Evolutionary conservation across 2,113 vertebrate genomes (phyloP), one percentile per base, ranked within the genome.

Genomic region (Phainopepla nitens): DNA sequence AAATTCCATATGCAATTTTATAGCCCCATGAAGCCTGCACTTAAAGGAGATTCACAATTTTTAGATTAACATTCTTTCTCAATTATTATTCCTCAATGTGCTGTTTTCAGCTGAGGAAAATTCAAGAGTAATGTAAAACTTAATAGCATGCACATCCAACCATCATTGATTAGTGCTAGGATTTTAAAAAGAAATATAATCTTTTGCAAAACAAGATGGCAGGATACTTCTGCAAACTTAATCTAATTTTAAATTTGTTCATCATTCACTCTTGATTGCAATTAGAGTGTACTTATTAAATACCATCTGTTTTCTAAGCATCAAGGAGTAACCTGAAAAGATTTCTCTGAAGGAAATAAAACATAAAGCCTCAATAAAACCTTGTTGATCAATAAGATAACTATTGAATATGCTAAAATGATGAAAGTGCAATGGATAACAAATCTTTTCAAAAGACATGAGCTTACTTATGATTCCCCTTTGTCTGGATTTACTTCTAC

Each of bases 231-330:
- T 94, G 87, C 81, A 95, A 96, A 91, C 44, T 92, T 80, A 90
- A 95, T 97, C 97, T 96, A 94, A 97, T 97, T 97, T 97, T 90
- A 97, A 97, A 96, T 94, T 96, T 97, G 95, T 94, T 96, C 94
- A 96, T 97, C 7, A n/a, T 89, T 98, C 81, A 97, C 60, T 97
- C 83, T 94, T 95, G 87, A 95, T 91, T 97, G 85, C 41, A 83
- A 94, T 93, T 95, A 93, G 54, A 91, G 22, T 94, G 94, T 97
- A 96, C 81, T 95, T 98, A 93, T 92, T 97, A 97, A 94, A 84
- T 90, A 73, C 90, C 93, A 96, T 97, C 96, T 98, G 97, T 92
- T 97, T 96, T 91, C 91, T 95, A 76, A 96, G 83, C 53, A 91
- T 95, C 66, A 85, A 95, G 29, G 27, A 78, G 39, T 90, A 97